Evolutionary conservation across 2,113 vertebrate genomes (phyloP), one percentile per base, ranked within the genome.

Genomic region (Phalacrocorax brasilianus): DNA sequence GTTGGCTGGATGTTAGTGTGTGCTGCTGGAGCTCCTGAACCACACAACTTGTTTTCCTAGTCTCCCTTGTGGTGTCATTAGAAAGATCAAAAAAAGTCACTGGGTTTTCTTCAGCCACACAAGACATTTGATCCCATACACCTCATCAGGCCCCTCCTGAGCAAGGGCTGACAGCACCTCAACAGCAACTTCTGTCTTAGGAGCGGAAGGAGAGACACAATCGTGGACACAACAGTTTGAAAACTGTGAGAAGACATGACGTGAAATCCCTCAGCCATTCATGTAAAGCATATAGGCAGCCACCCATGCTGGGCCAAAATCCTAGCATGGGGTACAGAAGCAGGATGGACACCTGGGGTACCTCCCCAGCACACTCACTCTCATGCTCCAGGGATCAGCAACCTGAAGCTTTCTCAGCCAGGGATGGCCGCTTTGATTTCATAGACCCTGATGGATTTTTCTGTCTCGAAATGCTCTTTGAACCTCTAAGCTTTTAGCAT

Each of bases 141-240:
- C 47, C 45, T 49, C 24, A 0, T 67, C 4, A 50, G 38, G 45
- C 32, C 87, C 50, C 65, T 87, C n/a, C 52, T 63, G 55, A 89
- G 50, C 50, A 52, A 89, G 49, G 78, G 58, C 88, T 85, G 52
- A 55, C 38, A 55, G 67, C 58, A 58, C 71, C 71, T 73, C 85
- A 58, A 40, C 40, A 56, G 30, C 71, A 83, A 3, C 45, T 61
- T 72, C 55, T 78, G 42, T 19, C 42, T 91, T 47, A 21, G 50
- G 14, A 77, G 42, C 0, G 3, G 50, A n/a, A 61, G 53, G 32
- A 58, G 45, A 26, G 19, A 38, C 2, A 3, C 18, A 32, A 5
- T 7, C 1, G 0, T 27, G 58, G 50, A n/a, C 40, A 53, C 0
- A 0, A 58, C 5, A n/a, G 35, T 13, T 26, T 49, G 66, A 82